These are phyloP conservation scores for Drosophila pectinifera DNA, from an alignment of 1,140 invertebrate genomes.

Conservation along the genomic window DNA sequence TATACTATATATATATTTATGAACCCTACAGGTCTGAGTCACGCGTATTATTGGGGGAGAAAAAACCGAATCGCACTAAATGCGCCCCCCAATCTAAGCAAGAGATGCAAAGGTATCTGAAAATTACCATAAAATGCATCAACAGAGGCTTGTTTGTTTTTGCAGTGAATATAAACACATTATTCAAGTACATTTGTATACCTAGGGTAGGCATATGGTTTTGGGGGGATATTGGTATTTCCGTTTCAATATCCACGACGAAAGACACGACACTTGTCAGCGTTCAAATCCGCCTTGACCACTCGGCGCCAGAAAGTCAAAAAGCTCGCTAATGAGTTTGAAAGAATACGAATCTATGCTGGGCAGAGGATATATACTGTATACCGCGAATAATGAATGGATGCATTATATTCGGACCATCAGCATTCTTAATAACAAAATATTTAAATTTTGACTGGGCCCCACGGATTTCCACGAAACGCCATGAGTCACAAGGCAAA, in stretches of 20 bases:
- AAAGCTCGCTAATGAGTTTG: slow-evolving; percentile 30
- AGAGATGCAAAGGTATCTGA: slow-evolving; percentile 47
- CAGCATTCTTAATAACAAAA: slow-evolving; percentile 64
- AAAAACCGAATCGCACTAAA: slow-evolving; percentile 23
- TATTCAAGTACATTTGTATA: slow-evolving; percentile 40
- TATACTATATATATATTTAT: slow-evolving; percentile 3
- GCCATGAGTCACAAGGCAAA: slow-evolving; percentile 56
- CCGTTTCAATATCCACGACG: slow-evolving; percentile 47
- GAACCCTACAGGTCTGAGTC: slow-evolving; percentile 23
- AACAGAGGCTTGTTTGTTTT: slow-evolving; percentile 43
- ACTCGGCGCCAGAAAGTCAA: slow-evolving; percentile 61
- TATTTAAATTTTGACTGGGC: slow-evolving; percentile 38
- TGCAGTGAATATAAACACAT: slow-evolving; percentile 51
- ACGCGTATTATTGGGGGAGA: neutral
- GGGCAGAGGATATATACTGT: slow-evolving; percentile 17
- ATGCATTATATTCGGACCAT: slow-evolving; percentile 34
- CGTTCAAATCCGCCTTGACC: slow-evolving; percentile 24
- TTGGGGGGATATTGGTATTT: slow-evolving; percentile 62
- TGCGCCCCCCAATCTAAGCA: slow-evolving; percentile 34
- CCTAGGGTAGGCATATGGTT: slow-evolving; percentile 37
- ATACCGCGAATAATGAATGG: slow-evolving; percentile 27
- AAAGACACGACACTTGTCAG: slow-evolving; percentile 59
- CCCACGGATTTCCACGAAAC: slow-evolving; percentile 70
- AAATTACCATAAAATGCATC: slow-evolving; percentile 46
- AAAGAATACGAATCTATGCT: slow-evolving; percentile 30